A percentile compares a stretch with the other conserved stretches of the same genome.
phyloP scores from a whole-genome alignment of 2,797 vertebrate species.

The Tenualosa thibaudeaui region DNA sequence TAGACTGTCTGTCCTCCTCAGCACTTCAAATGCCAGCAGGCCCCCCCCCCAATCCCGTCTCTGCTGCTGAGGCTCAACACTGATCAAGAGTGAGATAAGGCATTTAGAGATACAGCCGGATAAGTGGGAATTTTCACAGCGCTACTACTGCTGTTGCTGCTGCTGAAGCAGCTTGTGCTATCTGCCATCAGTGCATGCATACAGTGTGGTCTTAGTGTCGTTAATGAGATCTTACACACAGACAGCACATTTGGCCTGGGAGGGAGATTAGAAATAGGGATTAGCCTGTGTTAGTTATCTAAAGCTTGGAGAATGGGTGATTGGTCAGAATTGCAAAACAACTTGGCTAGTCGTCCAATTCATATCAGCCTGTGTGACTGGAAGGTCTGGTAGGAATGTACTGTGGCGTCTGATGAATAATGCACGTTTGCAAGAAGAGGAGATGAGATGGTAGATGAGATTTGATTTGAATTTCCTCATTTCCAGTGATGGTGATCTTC shows the following conservation, averaged over 20 bases:
- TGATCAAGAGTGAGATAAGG: slow-evolving; percentile 8
- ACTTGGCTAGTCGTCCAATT: slow-evolving; percentile 10
- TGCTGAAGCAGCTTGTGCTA: not conserved
- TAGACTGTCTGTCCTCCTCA: not conserved
- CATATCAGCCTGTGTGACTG: not conserved
- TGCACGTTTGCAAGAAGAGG: too few species aligned
- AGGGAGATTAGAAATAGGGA: slow-evolving; percentile 36
- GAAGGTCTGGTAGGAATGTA: not conserved
- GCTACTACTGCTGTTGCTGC: not conserved
- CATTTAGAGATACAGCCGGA: not conserved
- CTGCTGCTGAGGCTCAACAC: not conserved
- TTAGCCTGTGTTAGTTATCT: slow-evolving; percentile 30
- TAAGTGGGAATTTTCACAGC: not conserved
- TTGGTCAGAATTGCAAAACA: not conserved
- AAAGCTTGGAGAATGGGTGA: slow-evolving; percentile 25
- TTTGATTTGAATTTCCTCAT: not conserved
- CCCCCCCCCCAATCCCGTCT: not conserved
- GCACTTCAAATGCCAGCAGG: slow-evolving; percentile 15
- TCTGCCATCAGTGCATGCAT: slow-evolving; percentile 32
- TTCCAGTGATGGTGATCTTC: not conserved
- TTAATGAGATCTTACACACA: slow-evolving; percentile 30
- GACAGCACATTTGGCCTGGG: slow-evolving; percentile 24
- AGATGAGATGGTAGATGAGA: not conserved
- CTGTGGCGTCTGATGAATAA: not conserved
- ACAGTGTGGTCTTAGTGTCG: slow-evolving; percentile 38